Base-by-base conservation (phyloP, 2,888 invertebrate genomes). In the Sarcophaga carnaria region DNA sequence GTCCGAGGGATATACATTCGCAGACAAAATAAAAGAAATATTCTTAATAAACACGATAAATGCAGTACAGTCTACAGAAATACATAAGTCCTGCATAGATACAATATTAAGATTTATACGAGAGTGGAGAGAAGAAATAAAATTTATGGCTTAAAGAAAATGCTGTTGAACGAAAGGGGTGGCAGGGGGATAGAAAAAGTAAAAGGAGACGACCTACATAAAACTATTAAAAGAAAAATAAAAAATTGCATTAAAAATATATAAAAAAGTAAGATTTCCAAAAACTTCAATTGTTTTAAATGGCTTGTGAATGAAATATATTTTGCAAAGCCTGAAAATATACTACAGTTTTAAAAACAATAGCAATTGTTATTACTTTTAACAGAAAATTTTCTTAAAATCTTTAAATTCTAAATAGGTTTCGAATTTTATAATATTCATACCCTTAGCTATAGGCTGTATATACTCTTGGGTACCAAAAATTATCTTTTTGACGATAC, bases 71-170 rank as follows among this genome's bases (percentile, higher is more conserved):
- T 70, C 77, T 70, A 74, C 14, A 74, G 79, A 69, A 69, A 72
- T 80, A 22, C 22, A 22, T 22, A 66, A 20, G 14, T 6, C 71
- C 54, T 12, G 83, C 74, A 66, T 59, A 66, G 62, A 79, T 71
- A 74, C 49, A 67, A 84, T 84, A 87, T 87, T 82, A 87, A 84
- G 84, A 87, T 87, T 87, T 87, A 87, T 87, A 79, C 62, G 70
- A 75, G 37, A 37, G 2, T 8, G 37, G 0, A 80, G 71, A 66
- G 67, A 54, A 66, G n/a, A 71, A 78, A 71, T 71, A 11, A 63
- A 81, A 87, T 87, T 87, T 87, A 84, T 87, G 70, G 81, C 63
- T 75, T 66, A 87, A 81, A 84, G 54, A 54, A 3, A 3, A 14
- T 54, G 54, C 17, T 17, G 2, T 37, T 37, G 37, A 37, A 37